Evolutionary conservation across 2,888 invertebrate species (phyloP), one percentile per base, ranked within the genome.

Genomic region (Rhagonycha fulva): DNA sequence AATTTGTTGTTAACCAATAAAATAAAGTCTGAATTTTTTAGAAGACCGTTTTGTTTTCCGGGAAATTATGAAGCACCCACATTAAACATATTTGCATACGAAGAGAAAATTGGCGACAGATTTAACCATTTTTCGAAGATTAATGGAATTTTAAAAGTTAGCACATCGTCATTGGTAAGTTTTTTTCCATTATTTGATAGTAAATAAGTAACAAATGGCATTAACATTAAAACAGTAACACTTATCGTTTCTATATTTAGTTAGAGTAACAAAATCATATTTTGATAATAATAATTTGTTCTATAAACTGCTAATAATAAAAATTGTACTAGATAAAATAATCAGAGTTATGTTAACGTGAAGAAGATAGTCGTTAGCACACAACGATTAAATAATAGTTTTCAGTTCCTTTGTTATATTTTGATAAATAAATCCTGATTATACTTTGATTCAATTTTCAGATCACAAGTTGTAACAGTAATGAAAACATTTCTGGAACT

Each of bases 121-220:
- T 81, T 78, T 66, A 74, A 80, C 62, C 82, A 81, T 71, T 81
- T 81, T 73, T 71, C 78, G 10, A 82, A 82, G 76, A 78, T 79
- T 32, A 76, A 75, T 23, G 77, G 79, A 7, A 71, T 79, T 12
- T 60, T 76, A 14, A 68, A 70, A 67, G 71, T 81, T 12, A 76
- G 79, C 72, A 84, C 84, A 47, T 79, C 81, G 69, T 80, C 82
- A 3, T 76, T 84, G 80, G 84, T 85, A 80, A 82, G 84, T 83
- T 14, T 69, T 23, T 68, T 23, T 63, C 1, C 28, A 66, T 14
- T 14, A 14, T 12, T 70, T 69, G 14, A 14, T 69, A 63, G 14
- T 26, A 14, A 61, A 69, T 26, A 12, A 69, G 62, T 23, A 26
- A 66, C 26, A 66, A 66, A 66, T 66, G 26, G n/a, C 24, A 66